Percentiles rank a stretch among this genome's conserved stretches.
Evolutionary conservation across 1,140 invertebrate species (phyloP).

Genomic region (Eubasilissa regina): DNA sequence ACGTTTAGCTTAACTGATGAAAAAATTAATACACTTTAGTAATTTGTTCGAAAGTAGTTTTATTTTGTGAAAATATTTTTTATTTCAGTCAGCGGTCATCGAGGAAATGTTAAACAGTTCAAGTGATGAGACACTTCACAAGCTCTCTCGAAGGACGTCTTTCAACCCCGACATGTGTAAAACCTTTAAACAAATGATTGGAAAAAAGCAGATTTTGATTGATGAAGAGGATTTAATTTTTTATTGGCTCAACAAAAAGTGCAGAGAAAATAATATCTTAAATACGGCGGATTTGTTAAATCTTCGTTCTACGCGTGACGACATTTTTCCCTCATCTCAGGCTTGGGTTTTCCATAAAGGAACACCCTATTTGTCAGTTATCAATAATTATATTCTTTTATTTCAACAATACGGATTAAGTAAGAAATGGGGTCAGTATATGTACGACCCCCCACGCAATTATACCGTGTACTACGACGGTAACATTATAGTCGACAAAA

Average conservation of each 20-base stretch:
- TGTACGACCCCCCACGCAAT: neutral
- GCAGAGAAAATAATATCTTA: neutral
- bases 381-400: neutral
- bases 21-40: too few relatives aligned
- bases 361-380: neutral
- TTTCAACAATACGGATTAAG: neutral
- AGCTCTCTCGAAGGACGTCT: neutral
- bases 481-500: conserved; percentile 2
- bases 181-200: conserved; percentile 3
- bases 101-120: conserved; percentile 13
- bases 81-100: conserved; percentile 8
- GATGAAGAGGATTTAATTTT: neutral
- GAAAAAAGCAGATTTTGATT: conserved; percentile 13
- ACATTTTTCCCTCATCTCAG: conserved; percentile 4
- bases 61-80: too few relatives aligned
- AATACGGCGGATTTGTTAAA: neutral
- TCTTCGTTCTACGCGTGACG: neutral
- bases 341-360: conserved; percentile 5
- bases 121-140: neutral
- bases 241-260: neutral
- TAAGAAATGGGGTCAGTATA: conserved; percentile 9
- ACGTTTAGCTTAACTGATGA: too few relatives aligned
- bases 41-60: too few relatives aligned
- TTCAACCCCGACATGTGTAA: neutral
- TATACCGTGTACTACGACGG: conserved; percentile 3